Evolutionary conservation across 2,888 invertebrate species (phyloP), one percentile per base, ranked within the genome.

Genomic region (Heteropelma amictum): DNA sequence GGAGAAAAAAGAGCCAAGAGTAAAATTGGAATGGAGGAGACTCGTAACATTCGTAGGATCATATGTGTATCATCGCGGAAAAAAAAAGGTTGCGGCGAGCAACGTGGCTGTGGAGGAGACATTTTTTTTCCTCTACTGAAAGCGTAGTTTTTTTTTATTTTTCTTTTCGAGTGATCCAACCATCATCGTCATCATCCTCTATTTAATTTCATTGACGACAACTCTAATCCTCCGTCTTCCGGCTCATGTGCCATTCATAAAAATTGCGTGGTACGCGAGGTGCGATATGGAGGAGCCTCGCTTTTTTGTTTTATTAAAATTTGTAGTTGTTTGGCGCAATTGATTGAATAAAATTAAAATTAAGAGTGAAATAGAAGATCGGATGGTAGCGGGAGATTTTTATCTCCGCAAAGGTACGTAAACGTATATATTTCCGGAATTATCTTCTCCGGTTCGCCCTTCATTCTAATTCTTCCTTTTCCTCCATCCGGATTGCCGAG

Each of bases 181-280:
- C 14, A 54, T 53, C 51, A 47, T 54, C 51, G 38, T 51, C 64
- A 40, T 61, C 74, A 65, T 70, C 38, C 60, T 49, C 60, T 54
- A 65, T 28, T 70, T 61, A 70, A 65, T 75, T 65, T 75, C 64
- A 74, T 74, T 70, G 69, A 74, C 73, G 69, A 74, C 64, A 60
- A 70, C 53, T 26, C 63, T 60, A 58, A 47, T 69, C n/a, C n/a
- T n/a, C 30, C 10, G 23, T 17, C 33, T 19, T 14, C 12, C 19
- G 35, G 28, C 35, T 30, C 14, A 17, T 33, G 53, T 64, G 58
- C 54, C 74, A 74, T 74, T 70, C 69, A 65, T 64, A 70, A 74
- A 53, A 70, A 64, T 74, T 65, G 58, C n/a, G n/a, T 7, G 64
- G 63, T 70, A 69, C n/a, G n/a, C n/a, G n/a, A n/a, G n/a, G n/a